Evolutionary conservation across 2,797 vertebrate genomes (phyloP).

Genomic region (Glyptemys insculpta): DNA sequence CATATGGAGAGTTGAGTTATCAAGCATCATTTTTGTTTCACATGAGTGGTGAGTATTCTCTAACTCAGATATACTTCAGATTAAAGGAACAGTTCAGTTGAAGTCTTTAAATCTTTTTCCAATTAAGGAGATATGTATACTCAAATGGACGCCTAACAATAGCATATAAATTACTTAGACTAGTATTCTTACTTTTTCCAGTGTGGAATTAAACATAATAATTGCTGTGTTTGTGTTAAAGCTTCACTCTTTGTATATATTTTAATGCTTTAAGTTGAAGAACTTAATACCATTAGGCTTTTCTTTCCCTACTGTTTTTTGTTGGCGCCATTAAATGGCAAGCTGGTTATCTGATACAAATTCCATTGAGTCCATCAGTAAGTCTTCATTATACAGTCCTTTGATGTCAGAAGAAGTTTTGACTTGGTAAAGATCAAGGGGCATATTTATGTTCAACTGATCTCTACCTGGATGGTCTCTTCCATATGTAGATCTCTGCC

Average conservation of each 20-base stretch:
- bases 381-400: background rate
- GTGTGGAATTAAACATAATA: background rate
- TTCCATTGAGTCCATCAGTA: background rate
- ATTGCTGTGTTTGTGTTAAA: background rate
- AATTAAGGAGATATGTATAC: background rate
- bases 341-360: background rate
- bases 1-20: background rate
- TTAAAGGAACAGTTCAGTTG: too few species aligned
- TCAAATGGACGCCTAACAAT: background rate
- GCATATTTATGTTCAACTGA: background rate
- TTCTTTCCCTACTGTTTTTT: background rate
- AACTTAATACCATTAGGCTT: background rate
- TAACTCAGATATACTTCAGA: background rate
- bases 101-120: background rate
- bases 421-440: background rate
- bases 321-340: background rate
- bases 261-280: background rate
- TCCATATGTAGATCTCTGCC: background rate
- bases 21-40: background rate
- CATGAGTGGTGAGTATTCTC: background rate
- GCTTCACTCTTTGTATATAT: background rate
- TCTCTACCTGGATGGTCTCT: background rate
- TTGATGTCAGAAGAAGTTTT: background rate
- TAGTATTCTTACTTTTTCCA: background rate
- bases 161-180: background rate